These are phyloP conservation scores for Tineola bisselliella DNA, from an alignment of 2,888 invertebrate genomes.

Conservation along the genomic window DNA sequence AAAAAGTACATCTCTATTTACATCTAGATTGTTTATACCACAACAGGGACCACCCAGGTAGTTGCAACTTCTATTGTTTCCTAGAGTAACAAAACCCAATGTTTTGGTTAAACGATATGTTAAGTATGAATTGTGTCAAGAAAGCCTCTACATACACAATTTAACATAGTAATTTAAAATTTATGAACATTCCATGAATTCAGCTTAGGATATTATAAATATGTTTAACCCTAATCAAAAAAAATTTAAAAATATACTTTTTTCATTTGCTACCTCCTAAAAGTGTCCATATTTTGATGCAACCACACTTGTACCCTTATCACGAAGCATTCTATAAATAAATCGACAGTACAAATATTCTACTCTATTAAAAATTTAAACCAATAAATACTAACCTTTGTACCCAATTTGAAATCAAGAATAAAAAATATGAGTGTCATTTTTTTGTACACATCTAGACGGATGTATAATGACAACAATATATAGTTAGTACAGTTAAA, in stretches of 20 bases:
- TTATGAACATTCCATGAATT: no score
- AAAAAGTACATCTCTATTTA: background rate
- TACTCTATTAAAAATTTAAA: background rate
- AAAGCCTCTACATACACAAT: background rate
- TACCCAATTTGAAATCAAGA: background rate
- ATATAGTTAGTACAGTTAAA: background rate
- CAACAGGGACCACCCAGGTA: background rate
- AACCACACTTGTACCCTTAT: background rate
- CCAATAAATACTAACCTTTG: background rate
- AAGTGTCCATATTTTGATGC: background rate
- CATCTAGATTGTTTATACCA: background rate
- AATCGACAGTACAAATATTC: background rate
- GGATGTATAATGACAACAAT: no score
- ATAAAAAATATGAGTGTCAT: no score
- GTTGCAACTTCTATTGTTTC: slow-evolving; percentile 1
- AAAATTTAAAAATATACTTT: background rate
- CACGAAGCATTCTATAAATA: background rate
- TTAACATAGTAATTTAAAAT: background rate
- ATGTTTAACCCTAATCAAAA: no score
- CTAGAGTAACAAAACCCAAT: background rate
- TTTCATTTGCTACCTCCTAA: background rate
- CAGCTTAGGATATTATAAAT: no score
- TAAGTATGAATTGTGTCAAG: background rate
- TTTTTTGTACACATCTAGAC: no score
- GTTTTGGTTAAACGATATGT: background rate